Evolutionary conservation across 2,888 invertebrate species (phyloP).

Genomic region (Phortica magna): DNA sequence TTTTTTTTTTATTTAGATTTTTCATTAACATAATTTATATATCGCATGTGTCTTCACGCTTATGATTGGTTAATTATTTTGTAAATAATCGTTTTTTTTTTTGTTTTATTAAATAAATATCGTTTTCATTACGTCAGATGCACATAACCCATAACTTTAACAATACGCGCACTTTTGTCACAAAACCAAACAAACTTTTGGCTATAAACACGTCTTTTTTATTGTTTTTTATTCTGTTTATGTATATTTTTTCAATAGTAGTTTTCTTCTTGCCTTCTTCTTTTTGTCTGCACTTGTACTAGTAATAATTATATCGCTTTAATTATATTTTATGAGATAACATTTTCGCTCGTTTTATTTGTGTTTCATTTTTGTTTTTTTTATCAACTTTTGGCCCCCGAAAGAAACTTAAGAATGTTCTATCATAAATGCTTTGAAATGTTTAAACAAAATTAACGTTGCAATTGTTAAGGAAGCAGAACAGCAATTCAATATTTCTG

Average conservation of each 20-base stretch:
- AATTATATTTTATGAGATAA: slow-evolving; percentile 41
- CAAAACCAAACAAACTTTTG: slow-evolving; percentile 32
- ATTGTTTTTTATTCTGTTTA: slow-evolving; percentile 19
- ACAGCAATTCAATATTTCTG: slow-evolving; percentile 39
- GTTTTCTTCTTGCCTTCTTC: slow-evolving; percentile 39
- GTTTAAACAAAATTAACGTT: background rate
- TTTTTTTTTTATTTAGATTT: slow-evolving; percentile 19
- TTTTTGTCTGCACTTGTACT: slow-evolving; percentile 56
- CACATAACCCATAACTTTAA: slow-evolving; percentile 74
- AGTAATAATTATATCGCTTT: slow-evolving; percentile 39
- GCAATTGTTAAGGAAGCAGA: slow-evolving; percentile 46
- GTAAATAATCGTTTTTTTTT: slow-evolving; percentile 37
- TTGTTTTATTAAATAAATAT: slow-evolving; percentile 38
- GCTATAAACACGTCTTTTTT: slow-evolving; percentile 25
- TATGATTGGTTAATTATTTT: slow-evolving; percentile 9
- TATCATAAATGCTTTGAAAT: background rate
- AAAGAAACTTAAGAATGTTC: slow-evolving; percentile 71
- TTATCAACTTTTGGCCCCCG: slow-evolving; percentile 75
- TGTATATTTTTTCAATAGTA: slow-evolving; percentile 11
- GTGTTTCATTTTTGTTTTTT: slow-evolving; percentile 50
- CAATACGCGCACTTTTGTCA: slow-evolving; percentile 57
- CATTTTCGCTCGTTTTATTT: slow-evolving; percentile 47
- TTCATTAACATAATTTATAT: background rate
- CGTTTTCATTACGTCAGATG: slow-evolving; percentile 47
- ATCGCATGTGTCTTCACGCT: slow-evolving; percentile 18